Conservation (phyloP, 1,140 invertebrate genomes). For the Nomia melanderi region DNA sequence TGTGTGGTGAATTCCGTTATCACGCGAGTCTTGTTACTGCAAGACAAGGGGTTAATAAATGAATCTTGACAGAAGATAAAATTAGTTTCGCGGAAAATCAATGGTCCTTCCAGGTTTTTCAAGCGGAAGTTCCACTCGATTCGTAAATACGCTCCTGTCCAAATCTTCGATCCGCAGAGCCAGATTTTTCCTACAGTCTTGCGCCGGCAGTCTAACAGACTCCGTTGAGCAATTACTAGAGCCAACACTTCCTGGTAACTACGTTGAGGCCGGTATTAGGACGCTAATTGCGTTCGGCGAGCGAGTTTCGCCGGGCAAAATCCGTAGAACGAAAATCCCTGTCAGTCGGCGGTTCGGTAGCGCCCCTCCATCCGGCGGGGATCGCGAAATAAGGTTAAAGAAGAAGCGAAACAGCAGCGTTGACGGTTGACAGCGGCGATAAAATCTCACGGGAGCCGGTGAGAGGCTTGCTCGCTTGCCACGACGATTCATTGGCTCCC, state of each 20-base stretch:
- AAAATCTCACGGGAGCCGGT: constrained; percentile 21
- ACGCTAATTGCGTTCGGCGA: neutral
- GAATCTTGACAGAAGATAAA: no score
- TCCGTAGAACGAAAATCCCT: neutral
- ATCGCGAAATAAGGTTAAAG: constrained; percentile 21
- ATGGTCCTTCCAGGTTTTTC: no score
- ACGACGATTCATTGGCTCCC: constrained; percentile 30
- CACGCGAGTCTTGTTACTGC: no score
- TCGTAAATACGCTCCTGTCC: no score
- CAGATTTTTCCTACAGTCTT: neutral
- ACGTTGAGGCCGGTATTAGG: neutral
- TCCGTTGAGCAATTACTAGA: neutral
- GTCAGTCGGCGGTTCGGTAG: neutral
- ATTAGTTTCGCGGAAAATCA: no score
- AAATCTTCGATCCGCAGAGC: no score
- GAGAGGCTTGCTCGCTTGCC: no score
- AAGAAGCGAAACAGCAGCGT: constrained; percentile 5
- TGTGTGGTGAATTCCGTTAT: no score
- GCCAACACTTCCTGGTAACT: constrained; percentile 1
- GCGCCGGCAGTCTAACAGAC: neutral
- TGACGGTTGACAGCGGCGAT: constrained; percentile 15
- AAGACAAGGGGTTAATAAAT: no score
- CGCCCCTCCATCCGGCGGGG: neutral
- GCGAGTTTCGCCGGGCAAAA: constrained; percentile 2
- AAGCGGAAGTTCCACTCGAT: no score